Evolutionary conservation across 92 coral and sea anemone species (phyloP), one percentile per base, ranked within the genome.

Genomic region (Porites lobata): DNA sequence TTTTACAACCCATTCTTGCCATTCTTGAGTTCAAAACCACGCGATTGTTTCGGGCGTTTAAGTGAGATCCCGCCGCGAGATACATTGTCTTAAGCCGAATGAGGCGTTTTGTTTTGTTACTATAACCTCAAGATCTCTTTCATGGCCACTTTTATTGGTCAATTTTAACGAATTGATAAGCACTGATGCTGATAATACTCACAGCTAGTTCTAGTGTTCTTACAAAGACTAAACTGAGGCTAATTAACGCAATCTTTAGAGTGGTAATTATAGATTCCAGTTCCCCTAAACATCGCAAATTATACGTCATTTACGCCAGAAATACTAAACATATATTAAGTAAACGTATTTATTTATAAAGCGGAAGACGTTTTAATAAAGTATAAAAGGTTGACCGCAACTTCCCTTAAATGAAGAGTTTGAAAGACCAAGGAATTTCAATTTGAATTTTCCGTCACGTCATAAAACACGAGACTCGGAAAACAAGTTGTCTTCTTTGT

Each of bases 351-450:
- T 69, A 72, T 78, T 57, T 24, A 32, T 54, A 10, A 51, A 84
- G 58, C 87, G 87, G 87, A 84, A 84, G 86, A 82, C 78, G 9
- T 70, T 74, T 84, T n/a, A 63, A 14, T 65, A 15, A 84, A 69
- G 63, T 29, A 64, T 14, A 74, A 70, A 62, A 47, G 10, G 43
- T 7, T 62, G 18, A 84, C 80, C 87, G 73, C 80, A 73, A 51
- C 71, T 47, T 83, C 69, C 82, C 22, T 29, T 2, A 9, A 21
- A 11, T 13, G 50, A 81, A 69, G 63, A 61, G 26, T 70, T 58
- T 47, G 74, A 72, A 72, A 84, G 72, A 84, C 9, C 51, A 50
- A 73, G 59, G 73, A 84, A 74, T 84, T 84, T 50, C 57, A 73
- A 73, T 51, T 84, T 50, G 56, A 73, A 73, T 64, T 9, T 1